These are phyloP conservation scores for Calyptommatus sinebrachiatus DNA, from an alignment of 2,113 vertebrate species.

Conservation along the genomic window DNA sequence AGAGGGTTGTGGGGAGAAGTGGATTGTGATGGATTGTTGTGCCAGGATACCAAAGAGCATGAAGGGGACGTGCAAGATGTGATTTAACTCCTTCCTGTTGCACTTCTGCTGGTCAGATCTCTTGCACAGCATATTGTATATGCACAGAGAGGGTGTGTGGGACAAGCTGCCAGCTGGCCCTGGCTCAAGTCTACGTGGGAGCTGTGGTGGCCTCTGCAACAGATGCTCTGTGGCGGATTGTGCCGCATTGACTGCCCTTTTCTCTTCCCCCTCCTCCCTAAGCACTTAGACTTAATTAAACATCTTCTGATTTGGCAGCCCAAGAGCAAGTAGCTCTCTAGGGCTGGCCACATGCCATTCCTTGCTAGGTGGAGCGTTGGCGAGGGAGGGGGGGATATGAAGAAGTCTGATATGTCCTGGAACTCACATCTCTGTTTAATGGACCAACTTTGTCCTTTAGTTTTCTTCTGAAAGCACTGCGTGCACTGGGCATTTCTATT, in stretches of 20 bases:
- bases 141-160: fast-evolving
- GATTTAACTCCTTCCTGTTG: neutral
- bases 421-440: neutral
- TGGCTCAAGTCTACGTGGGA: neutral
- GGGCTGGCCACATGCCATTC: conserved; percentile 1
- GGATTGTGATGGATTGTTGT: too few species aligned
- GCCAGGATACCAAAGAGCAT: neutral
- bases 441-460: neutral
- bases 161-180: neutral
- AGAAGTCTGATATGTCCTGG: neutral
- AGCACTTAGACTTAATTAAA: conserved; percentile 24
- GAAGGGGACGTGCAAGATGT: neutral
- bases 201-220: neutral
- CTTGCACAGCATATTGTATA: neutral
- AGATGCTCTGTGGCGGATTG: conserved; percentile 7
- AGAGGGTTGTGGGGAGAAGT: neutral
- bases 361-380: neutral
- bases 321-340: conserved; percentile 2
- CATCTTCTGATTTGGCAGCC: neutral
- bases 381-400: neutral
- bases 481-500: neutral
- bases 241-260: conserved; percentile 12
- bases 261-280: neutral
- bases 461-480: neutral
- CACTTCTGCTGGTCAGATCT: neutral